Percentiles rank a stretch among this genome's conserved stretches.
These are phyloP conservation scores for Mobula hypostoma DNA, from an alignment of 2,113 vertebrate genomes.

Conservation along the genomic window DNA sequence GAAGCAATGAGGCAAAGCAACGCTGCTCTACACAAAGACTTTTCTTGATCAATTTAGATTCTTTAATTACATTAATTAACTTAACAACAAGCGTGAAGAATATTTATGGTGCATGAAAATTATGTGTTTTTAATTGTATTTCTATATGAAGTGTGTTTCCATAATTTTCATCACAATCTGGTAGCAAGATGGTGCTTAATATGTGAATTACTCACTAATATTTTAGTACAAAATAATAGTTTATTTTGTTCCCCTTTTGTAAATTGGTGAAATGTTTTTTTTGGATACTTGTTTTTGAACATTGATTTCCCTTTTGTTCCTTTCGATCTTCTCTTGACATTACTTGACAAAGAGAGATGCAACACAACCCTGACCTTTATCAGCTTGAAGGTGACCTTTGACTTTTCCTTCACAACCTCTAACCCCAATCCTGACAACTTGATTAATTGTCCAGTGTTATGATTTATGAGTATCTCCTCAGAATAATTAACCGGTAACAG, in stretches of 20 bases:
- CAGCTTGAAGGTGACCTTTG: slow-evolving; percentile 84
- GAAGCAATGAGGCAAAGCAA: slow-evolving; percentile 21
- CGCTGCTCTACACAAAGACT: not conserved
- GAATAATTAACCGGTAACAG: slow-evolving; percentile 98
- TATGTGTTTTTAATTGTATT: slow-evolving; percentile 31
- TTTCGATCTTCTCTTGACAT: slow-evolving; percentile 74
- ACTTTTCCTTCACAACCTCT: slow-evolving; percentile 81
- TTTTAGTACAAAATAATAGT: slow-evolving; percentile 75
- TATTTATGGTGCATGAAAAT: slow-evolving; percentile 34
- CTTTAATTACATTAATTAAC: slow-evolving; percentile 26
- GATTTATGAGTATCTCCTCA: slow-evolving; percentile 99
- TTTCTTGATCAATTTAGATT: slow-evolving; percentile 11
- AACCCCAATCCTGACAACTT: slow-evolving; percentile 91
- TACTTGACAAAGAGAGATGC: slow-evolving; percentile 93
- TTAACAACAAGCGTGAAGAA: slow-evolving; percentile 34
- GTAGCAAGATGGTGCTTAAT: not conserved
- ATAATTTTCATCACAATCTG: not conserved
- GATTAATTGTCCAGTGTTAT: slow-evolving; percentile 99
- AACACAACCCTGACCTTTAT: slow-evolving; percentile 79
- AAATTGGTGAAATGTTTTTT: slow-evolving; percentile 58
- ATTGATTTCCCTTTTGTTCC: slow-evolving; percentile 85
- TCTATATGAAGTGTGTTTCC: slow-evolving; percentile 22
- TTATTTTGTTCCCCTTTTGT: slow-evolving; percentile 78
- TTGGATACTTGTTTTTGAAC: slow-evolving; percentile 72
- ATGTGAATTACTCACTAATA: slow-evolving; percentile 20